These are phyloP conservation scores for Oreochromis niloticus DNA, from an alignment of 2,113 vertebrate genomes.

Conservation along the genomic window DNA sequence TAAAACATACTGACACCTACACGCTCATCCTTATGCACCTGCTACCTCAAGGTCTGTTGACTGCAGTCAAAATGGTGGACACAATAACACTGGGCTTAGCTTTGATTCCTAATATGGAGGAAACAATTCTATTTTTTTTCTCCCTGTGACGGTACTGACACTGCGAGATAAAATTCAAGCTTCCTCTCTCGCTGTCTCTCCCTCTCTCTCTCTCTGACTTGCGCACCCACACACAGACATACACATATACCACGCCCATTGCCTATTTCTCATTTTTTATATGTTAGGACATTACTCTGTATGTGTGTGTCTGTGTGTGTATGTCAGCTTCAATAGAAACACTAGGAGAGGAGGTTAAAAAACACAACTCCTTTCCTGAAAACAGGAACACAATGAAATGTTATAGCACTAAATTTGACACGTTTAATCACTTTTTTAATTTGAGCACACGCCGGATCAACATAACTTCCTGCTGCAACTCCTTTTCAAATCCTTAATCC, in stretches of 20 bases:
- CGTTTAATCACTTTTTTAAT: neutral
- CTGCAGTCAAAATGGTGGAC: conserved; percentile 69
- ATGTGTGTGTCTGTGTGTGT: neutral
- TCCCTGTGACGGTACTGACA: conserved; percentile 44
- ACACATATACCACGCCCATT: conserved; percentile 19
- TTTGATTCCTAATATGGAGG: conserved; percentile 70
- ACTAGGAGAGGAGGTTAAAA: neutral
- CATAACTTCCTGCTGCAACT: neutral
- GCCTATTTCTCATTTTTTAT: conserved; percentile 48
- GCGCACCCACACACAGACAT: neutral
- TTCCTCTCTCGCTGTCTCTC: neutral
- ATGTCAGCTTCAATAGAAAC: conserved; percentile 37
- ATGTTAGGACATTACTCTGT: conserved; percentile 51
- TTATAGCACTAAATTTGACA: neutral
- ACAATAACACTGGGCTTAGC: conserved; percentile 59
- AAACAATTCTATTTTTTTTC: conserved; percentile 53
- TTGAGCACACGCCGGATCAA: neutral
- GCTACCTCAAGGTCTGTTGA: conserved; percentile 61
- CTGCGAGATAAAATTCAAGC: conserved; percentile 49
- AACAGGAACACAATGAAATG: neutral
- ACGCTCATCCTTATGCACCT: conserved; percentile 56
- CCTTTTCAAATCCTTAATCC: neutral
- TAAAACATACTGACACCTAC: conserved; percentile 45
- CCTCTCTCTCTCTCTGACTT: neutral
- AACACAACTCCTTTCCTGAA: neutral